These are phyloP conservation scores for Marisa cornuarietis DNA, from an alignment of 1,140 invertebrate species.

Conservation along the genomic window DNA sequence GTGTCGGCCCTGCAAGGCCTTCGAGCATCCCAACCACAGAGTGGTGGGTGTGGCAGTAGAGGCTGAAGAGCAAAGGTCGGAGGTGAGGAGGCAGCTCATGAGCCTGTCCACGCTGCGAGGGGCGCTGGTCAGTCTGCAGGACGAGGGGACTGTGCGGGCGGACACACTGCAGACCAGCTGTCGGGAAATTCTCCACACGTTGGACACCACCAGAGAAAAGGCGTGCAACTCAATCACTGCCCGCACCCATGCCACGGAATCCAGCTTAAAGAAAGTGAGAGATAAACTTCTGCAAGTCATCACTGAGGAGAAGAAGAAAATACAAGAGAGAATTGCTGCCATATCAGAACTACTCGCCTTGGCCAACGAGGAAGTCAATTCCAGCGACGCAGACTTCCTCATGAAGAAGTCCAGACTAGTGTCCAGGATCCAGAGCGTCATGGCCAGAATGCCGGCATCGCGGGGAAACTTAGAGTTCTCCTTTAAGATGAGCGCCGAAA, in stretches of 20 bases:
- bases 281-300: constrained; percentile 10
- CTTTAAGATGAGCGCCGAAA: constrained; percentile 5
- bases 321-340: constrained; percentile 11
- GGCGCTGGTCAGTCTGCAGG: constrained; percentile 19
- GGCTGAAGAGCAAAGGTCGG: constrained; percentile 9
- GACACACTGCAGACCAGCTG: constrained; percentile 16
- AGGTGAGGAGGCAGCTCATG: constrained; percentile 21
- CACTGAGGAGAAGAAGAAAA: constrained; percentile 14
- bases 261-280: constrained; percentile 6
- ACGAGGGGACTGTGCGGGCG: constrained; percentile 2
- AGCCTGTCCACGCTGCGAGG: constrained; percentile 18
- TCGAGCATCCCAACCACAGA: background rate
- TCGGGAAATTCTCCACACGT: background rate
- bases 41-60: background rate
- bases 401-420: constrained; percentile 8
- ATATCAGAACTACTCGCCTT: background rate
- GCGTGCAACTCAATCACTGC: constrained; percentile 1
- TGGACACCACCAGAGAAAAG: constrained; percentile 11
- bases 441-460: constrained; percentile 9
- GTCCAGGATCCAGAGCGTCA: constrained; percentile 15
- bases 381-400: constrained; percentile 10
- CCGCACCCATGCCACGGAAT: background rate
- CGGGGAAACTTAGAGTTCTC: constrained; percentile 6
- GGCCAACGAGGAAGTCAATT: constrained; percentile 3
- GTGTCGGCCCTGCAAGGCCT: background rate